phyloP scores from a whole-genome alignment of 1,140 invertebrate genomes.

The Bombyx mandarina region DNA sequence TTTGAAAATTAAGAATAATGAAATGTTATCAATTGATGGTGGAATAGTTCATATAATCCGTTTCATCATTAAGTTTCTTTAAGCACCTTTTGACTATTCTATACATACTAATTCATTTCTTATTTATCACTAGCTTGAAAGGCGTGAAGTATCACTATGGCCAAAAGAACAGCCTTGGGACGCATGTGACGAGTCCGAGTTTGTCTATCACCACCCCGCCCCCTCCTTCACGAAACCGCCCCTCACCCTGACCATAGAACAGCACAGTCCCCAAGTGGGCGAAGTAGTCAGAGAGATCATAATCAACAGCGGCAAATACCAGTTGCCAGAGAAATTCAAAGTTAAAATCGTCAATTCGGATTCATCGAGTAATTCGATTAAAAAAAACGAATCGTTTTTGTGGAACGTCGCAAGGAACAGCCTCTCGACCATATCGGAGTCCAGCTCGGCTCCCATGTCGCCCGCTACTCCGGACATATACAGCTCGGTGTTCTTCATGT shows the following conservation, averaged over 20 bases:
- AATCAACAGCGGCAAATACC: conserved; percentile 29
- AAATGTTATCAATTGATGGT: no score
- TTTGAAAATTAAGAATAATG: no score
- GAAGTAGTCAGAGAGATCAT: conserved; percentile 46
- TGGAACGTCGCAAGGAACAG: conserved; percentile 35
- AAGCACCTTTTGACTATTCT: no score
- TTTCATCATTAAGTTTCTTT: conserved; percentile 1
- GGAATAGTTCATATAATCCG: background rate
- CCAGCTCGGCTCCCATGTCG: conserved; percentile 26
- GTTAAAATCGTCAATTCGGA: conserved; percentile 21
- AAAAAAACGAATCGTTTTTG: conserved; percentile 43
- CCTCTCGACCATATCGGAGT: conserved; percentile 49
- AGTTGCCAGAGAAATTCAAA: conserved; percentile 35
- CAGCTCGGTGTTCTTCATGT: conserved; percentile 59
- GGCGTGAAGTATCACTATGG: conserved; percentile 47
- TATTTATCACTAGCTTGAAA: conserved; percentile 57
- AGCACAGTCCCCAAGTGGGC: conserved; percentile 21
- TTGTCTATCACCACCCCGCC: conserved; percentile 30
- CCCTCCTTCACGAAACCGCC: conserved; percentile 9
- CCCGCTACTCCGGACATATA: conserved; percentile 47
- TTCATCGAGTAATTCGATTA: conserved; percentile 20
- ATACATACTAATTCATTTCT: conserved; percentile 19
- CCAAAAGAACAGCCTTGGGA: conserved; percentile 46
- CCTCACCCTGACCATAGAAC: conserved; percentile 7
- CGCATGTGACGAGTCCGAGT: conserved; percentile 46